Evolutionary conservation across 2,113 vertebrate genomes (phyloP).

Genomic region (Daphoenositta chrysoptera): DNA sequence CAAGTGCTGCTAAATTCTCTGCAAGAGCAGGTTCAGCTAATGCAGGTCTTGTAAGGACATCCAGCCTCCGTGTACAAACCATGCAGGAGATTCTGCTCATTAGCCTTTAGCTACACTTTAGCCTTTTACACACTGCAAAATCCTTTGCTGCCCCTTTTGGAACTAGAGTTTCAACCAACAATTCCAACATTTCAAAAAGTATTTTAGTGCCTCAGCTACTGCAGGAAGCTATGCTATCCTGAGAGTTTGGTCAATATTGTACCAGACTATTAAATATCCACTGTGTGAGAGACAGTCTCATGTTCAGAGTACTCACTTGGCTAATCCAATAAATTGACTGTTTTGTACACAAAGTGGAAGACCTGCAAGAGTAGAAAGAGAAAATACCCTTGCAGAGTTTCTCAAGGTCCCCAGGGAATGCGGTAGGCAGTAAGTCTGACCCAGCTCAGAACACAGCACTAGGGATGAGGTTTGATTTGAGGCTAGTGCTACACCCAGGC

Average conservation of each 20-base stretch:
- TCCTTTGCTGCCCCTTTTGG: neutral
- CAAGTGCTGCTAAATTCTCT: neutral
- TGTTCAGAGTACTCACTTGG: neutral
- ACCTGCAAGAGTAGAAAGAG: neutral
- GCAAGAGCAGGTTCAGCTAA: neutral
- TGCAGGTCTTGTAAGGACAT: neutral
- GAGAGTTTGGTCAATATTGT: neutral
- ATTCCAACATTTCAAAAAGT: neutral
- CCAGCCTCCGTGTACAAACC: neutral
- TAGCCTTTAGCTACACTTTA: neutral
- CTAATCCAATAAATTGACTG: neutral
- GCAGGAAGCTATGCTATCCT: neutral
- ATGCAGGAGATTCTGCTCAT: neutral
- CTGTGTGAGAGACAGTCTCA: neutral
- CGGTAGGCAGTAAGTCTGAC: neutral
- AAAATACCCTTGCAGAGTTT: neutral
- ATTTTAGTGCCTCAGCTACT: neutral
- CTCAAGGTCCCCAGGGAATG: neutral
- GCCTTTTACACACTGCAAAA: neutral
- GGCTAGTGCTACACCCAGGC: neutral
- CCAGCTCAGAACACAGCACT: rapidly evolving
- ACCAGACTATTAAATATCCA: neutral
- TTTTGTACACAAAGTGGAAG: neutral
- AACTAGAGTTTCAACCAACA: neutral
- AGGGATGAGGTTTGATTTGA: neutral